A percentile compares a stretch with the other conserved stretches of the same genome.
Conservation (phyloP, 2,888 invertebrate species). For the Mimachlamys varia region DNA sequence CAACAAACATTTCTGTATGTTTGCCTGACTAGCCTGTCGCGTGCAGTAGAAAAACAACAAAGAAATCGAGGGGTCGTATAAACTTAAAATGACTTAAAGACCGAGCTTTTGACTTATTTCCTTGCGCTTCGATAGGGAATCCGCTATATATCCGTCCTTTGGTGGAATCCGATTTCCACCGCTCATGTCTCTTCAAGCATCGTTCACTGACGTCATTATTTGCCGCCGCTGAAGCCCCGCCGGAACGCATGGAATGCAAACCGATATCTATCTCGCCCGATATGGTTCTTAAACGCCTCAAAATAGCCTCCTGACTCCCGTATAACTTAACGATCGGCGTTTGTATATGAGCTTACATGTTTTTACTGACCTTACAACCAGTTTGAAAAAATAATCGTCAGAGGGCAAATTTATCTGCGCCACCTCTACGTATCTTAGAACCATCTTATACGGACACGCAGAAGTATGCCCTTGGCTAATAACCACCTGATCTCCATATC, state of each 20-base stretch:
- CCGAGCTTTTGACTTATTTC: too few relatives aligned
- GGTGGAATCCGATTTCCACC: too few relatives aligned
- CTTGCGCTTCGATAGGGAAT: too few relatives aligned
- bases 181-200: too few relatives aligned
- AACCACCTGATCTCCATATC: background rate
- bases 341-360: background rate
- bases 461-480: too few relatives aligned
- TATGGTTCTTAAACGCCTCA: background rate
- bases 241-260: background rate
- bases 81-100: too few relatives aligned
- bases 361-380: conserved; percentile 36
- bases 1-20: too few relatives aligned
- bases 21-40: too few relatives aligned
- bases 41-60: too few relatives aligned
- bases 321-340: conserved; percentile 20
- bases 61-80: too few relatives aligned
- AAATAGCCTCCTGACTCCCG: background rate
- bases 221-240: background rate
- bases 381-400: conserved; percentile 37
- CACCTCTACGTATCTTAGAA: background rate
- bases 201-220: background rate
- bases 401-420: background rate
- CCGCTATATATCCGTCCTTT: too few relatives aligned
- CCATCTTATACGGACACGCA: conserved; percentile 23
- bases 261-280: background rate